A percentile compares a stretch with the other conserved stretches of the same genome.
These are phyloP conservation scores for Platalea minor DNA, from an alignment of 2,797 vertebrate species.

Conservation along the genomic window DNA sequence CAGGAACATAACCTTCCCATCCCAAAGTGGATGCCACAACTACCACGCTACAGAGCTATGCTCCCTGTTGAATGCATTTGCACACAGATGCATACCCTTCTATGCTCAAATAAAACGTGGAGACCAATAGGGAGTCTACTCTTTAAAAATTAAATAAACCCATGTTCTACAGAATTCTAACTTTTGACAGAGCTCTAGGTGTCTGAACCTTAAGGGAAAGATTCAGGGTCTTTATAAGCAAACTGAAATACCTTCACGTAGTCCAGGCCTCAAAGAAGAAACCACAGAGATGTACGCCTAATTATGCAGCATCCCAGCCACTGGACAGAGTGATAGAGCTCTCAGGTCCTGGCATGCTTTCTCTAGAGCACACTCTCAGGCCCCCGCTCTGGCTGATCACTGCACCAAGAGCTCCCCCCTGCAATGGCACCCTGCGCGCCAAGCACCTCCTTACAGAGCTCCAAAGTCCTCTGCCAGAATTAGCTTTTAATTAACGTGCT, in stretches of 20 bases:
- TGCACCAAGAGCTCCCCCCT: not conserved
- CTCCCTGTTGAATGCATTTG: not conserved
- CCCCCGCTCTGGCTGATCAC: not conserved
- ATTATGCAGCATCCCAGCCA: not conserved
- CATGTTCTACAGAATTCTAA: not conserved
- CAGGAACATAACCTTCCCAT: not conserved
- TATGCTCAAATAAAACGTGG: not conserved
- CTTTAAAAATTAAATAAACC: not conserved
- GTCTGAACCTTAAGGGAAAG: not conserved
- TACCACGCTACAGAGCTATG: not conserved
- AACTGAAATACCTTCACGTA: rapidly evolving
- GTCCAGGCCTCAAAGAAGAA: not conserved
- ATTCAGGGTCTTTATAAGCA: not conserved
- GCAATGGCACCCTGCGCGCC: not conserved
- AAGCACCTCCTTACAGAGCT: not conserved
- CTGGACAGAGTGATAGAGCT: rapidly evolving
- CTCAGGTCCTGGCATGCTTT: not conserved
- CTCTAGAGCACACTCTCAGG: not conserved
- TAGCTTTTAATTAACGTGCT: not conserved
- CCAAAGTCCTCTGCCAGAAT: not conserved
- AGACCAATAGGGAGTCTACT: not conserved
- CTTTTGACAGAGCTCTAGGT: not conserved
- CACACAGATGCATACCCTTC: not conserved
- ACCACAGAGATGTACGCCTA: rapidly evolving
- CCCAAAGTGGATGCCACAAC: not conserved